Evolutionary conservation across 2,113 vertebrate genomes (phyloP), one percentile per base, ranked within the genome.

Genomic region (Sardina pilchardus): DNA sequence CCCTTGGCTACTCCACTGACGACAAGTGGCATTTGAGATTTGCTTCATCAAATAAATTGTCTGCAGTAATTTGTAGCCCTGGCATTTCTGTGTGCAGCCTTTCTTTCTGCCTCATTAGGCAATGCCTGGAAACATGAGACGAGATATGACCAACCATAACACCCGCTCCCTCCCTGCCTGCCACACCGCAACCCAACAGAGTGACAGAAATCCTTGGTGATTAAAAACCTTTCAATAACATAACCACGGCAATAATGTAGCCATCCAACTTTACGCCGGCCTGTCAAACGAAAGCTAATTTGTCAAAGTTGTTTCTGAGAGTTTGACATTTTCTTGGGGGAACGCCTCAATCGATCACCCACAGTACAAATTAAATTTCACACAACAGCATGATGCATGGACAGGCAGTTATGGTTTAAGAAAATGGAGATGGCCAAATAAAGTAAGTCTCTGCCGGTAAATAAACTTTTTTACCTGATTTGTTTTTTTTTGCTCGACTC

Each of bases 11-110:
- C 45, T 44, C 34, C 1, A 34, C 44, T 56, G 39, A 81, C 12
- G 4, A 42, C 34, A 67, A 82, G 48, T 56, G 83, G 50, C 84
- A 36, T 53, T 47, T 42, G 63, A 26, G 81, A 47, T 84, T 83
- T 85, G 47, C 84, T 85, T 82, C 81, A 85, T 63, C 87, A 83
- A 71, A 81, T 83, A 83, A 88, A 88, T 82, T 88, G 87, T 88
- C 84, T 56, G 34, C 53, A 63, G 83, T 80, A 39, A 81, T 89
- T 85, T 43, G 53, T 87, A 83, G 56, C 63, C 71, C 67, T 83
- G 87, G 87, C 63, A 88, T 85, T 85, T 88, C 75, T 36, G 75
- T 44, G 63, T 85, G 75, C 19, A 21, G 24, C 5, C 26, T 39
- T 63, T 81, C 44, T 50, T 45, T 82, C 42, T 50, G 86, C 42